A percentile compares a stretch with the other conserved stretches of the same genome.
Conservation (phyloP, 2,888 invertebrate species). For the Ennomos fuscantarius region DNA sequence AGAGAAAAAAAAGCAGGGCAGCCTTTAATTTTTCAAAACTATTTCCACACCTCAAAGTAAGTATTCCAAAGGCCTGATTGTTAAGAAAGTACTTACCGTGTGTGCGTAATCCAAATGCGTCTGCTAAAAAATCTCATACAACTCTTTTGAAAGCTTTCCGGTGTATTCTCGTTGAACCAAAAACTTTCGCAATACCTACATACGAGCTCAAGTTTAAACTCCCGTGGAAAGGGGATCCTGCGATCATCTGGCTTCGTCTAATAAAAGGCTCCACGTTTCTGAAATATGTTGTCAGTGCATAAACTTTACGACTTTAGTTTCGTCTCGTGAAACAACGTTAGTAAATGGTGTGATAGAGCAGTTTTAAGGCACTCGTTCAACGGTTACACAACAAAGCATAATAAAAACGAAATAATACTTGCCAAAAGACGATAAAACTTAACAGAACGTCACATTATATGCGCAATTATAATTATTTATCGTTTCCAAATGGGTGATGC, state of each 20-base stretch:
- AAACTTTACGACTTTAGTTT: slow-evolving; percentile 81
- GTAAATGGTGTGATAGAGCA: slow-evolving; percentile 50
- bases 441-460: slow-evolving; percentile 63
- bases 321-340: slow-evolving; percentile 66
- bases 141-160: slow-evolving; percentile 82
- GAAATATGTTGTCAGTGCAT: slow-evolving; percentile 83
- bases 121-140: slow-evolving; percentile 64
- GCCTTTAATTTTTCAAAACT: no score
- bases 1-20: no score
- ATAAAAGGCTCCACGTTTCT: slow-evolving; percentile 75
- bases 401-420: slow-evolving; percentile 43
- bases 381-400: slow-evolving; percentile 29
- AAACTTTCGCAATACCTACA: slow-evolving; percentile 83
- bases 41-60: slow-evolving; percentile 26
- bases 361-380: slow-evolving; percentile 50
- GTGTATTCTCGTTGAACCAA: slow-evolving; percentile 81
- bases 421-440: slow-evolving; percentile 47
- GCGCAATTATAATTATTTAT: slow-evolving; percentile 77
- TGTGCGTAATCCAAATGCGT: slow-evolving; percentile 71
- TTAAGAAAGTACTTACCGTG: slow-evolving; percentile 45
- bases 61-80: slow-evolving; percentile 70
- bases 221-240: slow-evolving; percentile 63
- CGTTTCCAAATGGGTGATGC: slow-evolving; percentile 67
- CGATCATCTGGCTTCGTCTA: slow-evolving; percentile 77
- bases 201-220: slow-evolving; percentile 71